Evolutionary conservation across 2,888 invertebrate genomes (phyloP), one percentile per base, ranked within the genome.

Genomic region (Ennomos erosarius): DNA sequence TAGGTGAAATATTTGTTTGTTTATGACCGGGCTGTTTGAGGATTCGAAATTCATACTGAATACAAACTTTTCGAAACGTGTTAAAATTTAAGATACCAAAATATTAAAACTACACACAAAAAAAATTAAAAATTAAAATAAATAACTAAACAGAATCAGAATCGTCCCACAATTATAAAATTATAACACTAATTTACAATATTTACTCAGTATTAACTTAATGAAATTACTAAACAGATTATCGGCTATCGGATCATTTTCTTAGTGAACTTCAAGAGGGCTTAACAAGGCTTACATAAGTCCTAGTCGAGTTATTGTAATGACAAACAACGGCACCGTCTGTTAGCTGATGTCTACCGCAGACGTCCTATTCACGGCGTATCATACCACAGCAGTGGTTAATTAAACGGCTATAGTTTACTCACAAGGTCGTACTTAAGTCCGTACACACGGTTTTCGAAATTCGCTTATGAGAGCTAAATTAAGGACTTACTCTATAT

Each of bases 321-420:
- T 52, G 53, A 56, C 44, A 65, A 69, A 76, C 70, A 73, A 72
- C 63, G 58, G 69, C 54, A 55, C 55, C 67, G 55, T 51, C 71
- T 42, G 10, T 16, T 10, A 12, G 69, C 69, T 64, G 68, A 62
- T 73, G 80, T 79, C 80, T 60, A 43, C 35, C 63, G 59, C 79
- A 82, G 76, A 62, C 68, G 64, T 59, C 64, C 70, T 60, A 72
- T 74, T 75, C 73, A 74, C 60, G 55, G 59, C 63, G 59, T 55
- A 55, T 57, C 52, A 37, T 56, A 43, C 52, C 56, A 56, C 52
- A 55, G 54, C 57, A 55, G 48, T 60, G 67, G 68, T 69, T 59
- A 67, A 54, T 68, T 65, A 65, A 67, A 47, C 40, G 35, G 38
- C 34, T 37, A 11, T 38, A 38, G 34, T 34, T 10, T 26, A 26